These are phyloP conservation scores for Asarcornis scutulata DNA, from an alignment of 2,113 vertebrate genomes.

Conservation along the genomic window DNA sequence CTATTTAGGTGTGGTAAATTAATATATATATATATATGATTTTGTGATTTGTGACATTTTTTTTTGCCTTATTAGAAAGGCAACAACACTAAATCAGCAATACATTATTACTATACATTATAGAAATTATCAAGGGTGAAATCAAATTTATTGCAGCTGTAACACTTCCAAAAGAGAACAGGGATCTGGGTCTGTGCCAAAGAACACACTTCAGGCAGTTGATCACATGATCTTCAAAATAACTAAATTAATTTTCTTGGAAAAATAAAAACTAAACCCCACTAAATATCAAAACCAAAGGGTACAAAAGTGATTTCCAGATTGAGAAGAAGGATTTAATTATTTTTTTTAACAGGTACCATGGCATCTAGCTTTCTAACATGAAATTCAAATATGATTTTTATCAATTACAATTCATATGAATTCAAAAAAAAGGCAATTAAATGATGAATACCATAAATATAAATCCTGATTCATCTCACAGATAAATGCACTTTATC, in stretches of 20 bases:
- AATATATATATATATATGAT: neutral
- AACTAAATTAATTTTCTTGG: conserved; percentile 46
- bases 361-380: neutral
- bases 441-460: neutral
- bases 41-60: conserved; percentile 6
- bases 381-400: neutral
- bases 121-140: conserved; percentile 60
- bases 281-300: conserved; percentile 11
- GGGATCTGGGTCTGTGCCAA: conserved; percentile 13
- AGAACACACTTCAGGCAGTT: conserved; percentile 9
- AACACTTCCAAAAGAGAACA: conserved; percentile 42
- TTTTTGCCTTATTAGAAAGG: neutral
- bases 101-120: conserved; percentile 30
- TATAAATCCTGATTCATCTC: neutral
- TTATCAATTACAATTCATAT: neutral
- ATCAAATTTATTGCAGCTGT: conserved; percentile 53
- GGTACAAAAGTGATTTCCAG: neutral
- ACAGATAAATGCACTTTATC: neutral
- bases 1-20: neutral
- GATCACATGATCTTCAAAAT: conserved; percentile 19
- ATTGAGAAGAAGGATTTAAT: neutral
- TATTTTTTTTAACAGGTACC: neutral
- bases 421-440: conserved; percentile 27
- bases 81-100: conserved; percentile 33
- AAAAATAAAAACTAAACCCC: neutral